Percentiles rank a stretch among this genome's conserved stretches.
These are phyloP conservation scores for Emydocephalus ijimae DNA, from an alignment of 2,113 vertebrate species.

Conservation along the genomic window DNA sequence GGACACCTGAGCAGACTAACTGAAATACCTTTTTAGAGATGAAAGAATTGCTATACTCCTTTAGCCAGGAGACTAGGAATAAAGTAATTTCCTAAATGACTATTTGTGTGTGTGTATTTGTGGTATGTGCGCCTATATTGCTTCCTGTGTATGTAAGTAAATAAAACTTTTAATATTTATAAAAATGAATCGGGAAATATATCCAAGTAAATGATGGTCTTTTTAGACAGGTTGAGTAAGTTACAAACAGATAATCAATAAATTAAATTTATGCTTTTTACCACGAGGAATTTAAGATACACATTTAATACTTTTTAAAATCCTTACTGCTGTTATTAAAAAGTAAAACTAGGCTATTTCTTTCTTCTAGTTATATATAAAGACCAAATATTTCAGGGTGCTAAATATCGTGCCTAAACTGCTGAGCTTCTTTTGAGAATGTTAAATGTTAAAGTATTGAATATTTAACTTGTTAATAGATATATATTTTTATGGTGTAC, in stretches of 20 bases:
- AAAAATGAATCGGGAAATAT: conserved; percentile 11
- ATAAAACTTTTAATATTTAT: conserved; percentile 13
- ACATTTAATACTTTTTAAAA: neutral
- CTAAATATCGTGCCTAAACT: conserved; percentile 28
- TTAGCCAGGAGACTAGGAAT: neutral
- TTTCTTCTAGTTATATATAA: neutral
- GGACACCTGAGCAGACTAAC: neutral
- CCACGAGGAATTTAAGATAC: conserved; percentile 4
- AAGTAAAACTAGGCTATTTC: neutral
- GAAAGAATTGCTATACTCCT: neutral
- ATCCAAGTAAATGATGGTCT: neutral
- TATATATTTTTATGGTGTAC: conserved; percentile 10
- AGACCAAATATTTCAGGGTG: conserved; percentile 20
- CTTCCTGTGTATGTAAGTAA: neutral
- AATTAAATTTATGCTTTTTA: conserved; percentile 42
- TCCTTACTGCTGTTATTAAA: neutral
- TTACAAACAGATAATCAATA: conserved; percentile 10
- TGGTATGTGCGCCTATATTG: neutral
- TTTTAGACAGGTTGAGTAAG: neutral
- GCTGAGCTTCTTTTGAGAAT: conserved; percentile 14
- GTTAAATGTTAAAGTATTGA: conserved; percentile 18
- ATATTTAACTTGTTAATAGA: conserved; percentile 38
- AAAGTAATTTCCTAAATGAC: neutral
- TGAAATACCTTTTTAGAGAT: neutral
- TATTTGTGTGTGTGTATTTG: neutral